Conservation (phyloP, 1,140 invertebrate species). For the Bombus consobrinus region DNA sequence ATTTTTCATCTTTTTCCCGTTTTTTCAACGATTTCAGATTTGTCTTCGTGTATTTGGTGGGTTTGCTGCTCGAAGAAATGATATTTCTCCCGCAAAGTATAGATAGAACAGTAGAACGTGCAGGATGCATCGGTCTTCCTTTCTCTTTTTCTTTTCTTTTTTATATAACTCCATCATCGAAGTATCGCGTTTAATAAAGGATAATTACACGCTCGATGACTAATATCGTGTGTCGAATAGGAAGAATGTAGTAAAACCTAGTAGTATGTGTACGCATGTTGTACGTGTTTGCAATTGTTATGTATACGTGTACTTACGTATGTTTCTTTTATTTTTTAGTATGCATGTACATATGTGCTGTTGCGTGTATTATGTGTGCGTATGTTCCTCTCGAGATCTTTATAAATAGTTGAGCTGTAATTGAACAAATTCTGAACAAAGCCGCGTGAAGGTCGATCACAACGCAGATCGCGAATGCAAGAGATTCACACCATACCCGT, state of each 20-base stretch:
- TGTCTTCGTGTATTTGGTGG: conserved; percentile 33
- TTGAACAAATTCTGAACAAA: conserved; percentile 58
- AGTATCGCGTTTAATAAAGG: conserved; percentile 13
- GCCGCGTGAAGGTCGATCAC: conserved; percentile 49
- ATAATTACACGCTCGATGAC: conserved; percentile 25
- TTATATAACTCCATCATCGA: conserved; percentile 16
- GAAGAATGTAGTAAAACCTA: conserved; percentile 55
- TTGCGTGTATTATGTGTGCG: conserved; percentile 19
- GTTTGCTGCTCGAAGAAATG: conserved; percentile 39
- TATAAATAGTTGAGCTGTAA: conserved; percentile 53
- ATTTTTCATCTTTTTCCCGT: conserved; percentile 6
- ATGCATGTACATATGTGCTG: conserved; percentile 25
- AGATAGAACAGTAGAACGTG: background rate
- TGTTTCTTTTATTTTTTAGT: background rate
- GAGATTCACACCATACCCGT: conserved; percentile 50
- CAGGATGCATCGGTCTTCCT: conserved; percentile 4
- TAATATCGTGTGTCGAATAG: conserved; percentile 38
- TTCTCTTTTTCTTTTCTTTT: conserved; percentile 2
- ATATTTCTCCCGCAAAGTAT: background rate
- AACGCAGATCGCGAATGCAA: conserved; percentile 38
- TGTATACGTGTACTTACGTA: background rate
- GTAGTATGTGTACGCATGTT: conserved; percentile 22
- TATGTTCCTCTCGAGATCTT: conserved; percentile 53
- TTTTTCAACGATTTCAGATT: conserved; percentile 7
- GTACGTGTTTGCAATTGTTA: conserved; percentile 2